phyloP scores from a whole-genome alignment of 2,888 invertebrate genomes.

The Cantharis nigra region DNA sequence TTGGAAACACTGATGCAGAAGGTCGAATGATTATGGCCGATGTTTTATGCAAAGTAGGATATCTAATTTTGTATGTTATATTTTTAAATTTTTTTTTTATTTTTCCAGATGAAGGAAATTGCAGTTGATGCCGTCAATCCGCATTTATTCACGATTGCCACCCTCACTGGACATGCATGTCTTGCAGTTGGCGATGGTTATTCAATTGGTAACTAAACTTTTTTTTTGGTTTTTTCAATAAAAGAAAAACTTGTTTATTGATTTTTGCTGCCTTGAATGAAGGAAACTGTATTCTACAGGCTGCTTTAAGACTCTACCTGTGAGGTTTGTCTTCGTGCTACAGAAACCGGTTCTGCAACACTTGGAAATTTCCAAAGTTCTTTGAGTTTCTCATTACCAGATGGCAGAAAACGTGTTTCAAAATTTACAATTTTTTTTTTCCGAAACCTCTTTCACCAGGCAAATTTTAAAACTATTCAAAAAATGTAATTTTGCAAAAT shows the following conservation, averaged over 20 bases:
- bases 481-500: too few relatives aligned
- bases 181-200: slow-evolving; percentile 71
- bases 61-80: not conserved
- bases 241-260: not conserved
- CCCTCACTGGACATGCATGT: slow-evolving; percentile 84
- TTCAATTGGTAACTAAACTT: slow-evolving; percentile 65
- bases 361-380: not conserved
- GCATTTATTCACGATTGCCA: slow-evolving; percentile 88
- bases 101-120: slow-evolving; percentile 66
- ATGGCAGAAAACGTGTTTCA: not conserved
- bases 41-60: slow-evolving; percentile 74
- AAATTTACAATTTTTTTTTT: not conserved
- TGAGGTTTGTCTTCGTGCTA: not conserved
- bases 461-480: too few relatives aligned
- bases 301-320: not conserved
- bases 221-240: not conserved
- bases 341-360: not conserved
- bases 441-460: too few relatives aligned
- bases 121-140: slow-evolving; percentile 75
- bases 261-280: not conserved
- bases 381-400: not conserved
- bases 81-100: too few relatives aligned
- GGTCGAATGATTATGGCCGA: slow-evolving; percentile 94
- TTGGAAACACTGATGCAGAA: slow-evolving; percentile 96
- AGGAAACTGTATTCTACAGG: not conserved